Percentiles rank a stretch among this genome's conserved stretches.
Evolutionary conservation across 1,140 invertebrate genomes (phyloP).

Genomic region (Neuroterus valhalla): DNA sequence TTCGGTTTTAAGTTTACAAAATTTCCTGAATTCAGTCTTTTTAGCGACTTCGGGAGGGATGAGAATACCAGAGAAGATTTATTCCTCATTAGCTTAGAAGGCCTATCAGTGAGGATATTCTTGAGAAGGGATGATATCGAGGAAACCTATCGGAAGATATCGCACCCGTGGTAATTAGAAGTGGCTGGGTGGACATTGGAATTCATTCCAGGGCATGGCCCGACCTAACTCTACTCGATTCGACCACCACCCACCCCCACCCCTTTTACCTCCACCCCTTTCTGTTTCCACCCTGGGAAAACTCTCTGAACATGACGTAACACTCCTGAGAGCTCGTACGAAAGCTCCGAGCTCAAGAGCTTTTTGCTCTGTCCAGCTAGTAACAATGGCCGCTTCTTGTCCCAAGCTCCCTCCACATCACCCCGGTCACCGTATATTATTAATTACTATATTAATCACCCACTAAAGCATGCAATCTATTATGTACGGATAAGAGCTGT

Average conservation of each 20-base stretch:
- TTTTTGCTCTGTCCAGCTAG: constrained; percentile 69
- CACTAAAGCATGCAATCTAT: constrained; percentile 68
- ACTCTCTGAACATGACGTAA: constrained; percentile 74
- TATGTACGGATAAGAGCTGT: constrained; percentile 70
- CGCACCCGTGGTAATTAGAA: constrained; percentile 63
- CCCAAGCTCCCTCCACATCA: constrained; percentile 47
- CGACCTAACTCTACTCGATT: constrained; percentile 16
- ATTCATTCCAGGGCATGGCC: constrained; percentile 64
- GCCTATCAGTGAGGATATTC: constrained; percentile 24
- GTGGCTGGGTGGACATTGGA: constrained; percentile 65
- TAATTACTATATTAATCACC: constrained; percentile 75
- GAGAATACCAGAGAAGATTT: neutral
- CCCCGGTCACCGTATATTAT: constrained; percentile 72
- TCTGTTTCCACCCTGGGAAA: constrained; percentile 61
- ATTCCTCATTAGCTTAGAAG: constrained; percentile 46
- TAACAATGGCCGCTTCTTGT: constrained; percentile 70
- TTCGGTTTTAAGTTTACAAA: too few relatives aligned
- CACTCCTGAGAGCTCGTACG: constrained; percentile 66
- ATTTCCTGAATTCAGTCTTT: too few relatives aligned
- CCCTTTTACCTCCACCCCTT: constrained; percentile 48
- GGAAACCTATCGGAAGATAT: constrained; percentile 63
- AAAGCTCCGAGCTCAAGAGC: constrained; percentile 50
- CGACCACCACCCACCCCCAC: constrained; percentile 37
- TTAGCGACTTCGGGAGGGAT: neutral
- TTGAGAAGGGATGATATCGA: constrained; percentile 54